phyloP scores from a whole-genome alignment of 2,888 invertebrate species.

The Cheilosia pagana region DNA sequence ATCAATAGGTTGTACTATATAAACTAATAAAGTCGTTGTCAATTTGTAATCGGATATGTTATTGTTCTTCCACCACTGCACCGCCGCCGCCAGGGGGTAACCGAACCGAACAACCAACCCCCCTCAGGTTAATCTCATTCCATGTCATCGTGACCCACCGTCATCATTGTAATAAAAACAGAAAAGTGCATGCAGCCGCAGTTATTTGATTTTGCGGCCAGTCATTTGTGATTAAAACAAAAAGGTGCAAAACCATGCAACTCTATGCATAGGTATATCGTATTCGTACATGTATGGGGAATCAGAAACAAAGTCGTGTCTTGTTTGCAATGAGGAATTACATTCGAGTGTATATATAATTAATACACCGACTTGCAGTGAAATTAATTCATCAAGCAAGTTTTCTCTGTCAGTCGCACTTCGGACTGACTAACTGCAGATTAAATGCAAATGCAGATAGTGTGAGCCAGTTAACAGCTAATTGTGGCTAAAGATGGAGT shows the following conservation, averaged over 20 bases:
- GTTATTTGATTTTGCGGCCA: constrained; percentile 58
- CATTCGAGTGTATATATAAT: constrained; percentile 31
- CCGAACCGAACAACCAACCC: background rate
- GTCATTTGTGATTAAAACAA: constrained; percentile 48
- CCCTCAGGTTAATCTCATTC: background rate
- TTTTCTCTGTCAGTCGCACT: constrained; percentile 26
- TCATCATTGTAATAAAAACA: constrained; percentile 38
- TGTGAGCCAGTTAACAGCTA: constrained; percentile 52
- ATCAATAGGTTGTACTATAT: constrained; percentile 46
- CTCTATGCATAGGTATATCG: constrained; percentile 3
- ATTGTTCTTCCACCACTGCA: constrained; percentile 14
- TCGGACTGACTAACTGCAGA: constrained; percentile 8
- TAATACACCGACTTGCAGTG: constrained; percentile 21
- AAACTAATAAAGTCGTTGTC: constrained; percentile 64
- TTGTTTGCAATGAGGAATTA: constrained; percentile 45
- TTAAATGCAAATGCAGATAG: constrained; percentile 56
- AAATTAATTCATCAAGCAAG: constrained; percentile 67
- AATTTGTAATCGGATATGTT: constrained; percentile 61
- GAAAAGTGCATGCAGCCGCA: constrained; percentile 36
- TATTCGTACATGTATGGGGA: constrained; percentile 4
- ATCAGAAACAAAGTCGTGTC: constrained; percentile 48
- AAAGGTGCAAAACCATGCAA: constrained; percentile 16
- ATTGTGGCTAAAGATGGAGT: constrained; percentile 61
- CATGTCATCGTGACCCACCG: background rate
- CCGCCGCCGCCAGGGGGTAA: constrained; percentile 32